Evolutionary conservation across 2,888 invertebrate genomes (phyloP).

Genomic region (Nudaria mundana): DNA sequence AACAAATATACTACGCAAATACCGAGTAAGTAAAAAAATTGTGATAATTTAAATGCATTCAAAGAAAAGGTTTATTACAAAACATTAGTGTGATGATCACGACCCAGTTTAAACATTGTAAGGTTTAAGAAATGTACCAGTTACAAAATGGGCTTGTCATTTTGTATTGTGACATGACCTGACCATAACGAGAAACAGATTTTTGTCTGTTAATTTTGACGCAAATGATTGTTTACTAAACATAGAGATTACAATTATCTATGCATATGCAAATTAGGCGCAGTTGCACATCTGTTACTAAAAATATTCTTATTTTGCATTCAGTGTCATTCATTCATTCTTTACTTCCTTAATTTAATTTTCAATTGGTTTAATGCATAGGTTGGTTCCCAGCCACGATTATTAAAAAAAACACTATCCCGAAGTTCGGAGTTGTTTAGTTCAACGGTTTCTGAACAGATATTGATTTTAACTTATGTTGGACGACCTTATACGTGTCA

Average conservation of each 20-base stretch:
- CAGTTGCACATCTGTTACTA: constrained; percentile 5
- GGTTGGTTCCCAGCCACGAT: too few relatives aligned
- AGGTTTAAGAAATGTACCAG: constrained; percentile 12
- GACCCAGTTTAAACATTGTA: constrained; percentile 25
- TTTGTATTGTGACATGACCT: constrained; percentile 1
- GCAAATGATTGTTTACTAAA: constrained; percentile 35
- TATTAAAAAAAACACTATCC: too few relatives aligned
- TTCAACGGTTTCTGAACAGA: too few relatives aligned
- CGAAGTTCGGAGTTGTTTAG: too few relatives aligned
- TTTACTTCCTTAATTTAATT: too few relatives aligned
- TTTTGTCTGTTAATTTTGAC: constrained; percentile 15
- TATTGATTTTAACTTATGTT: too few relatives aligned
- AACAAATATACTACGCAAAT: constrained; percentile 31
- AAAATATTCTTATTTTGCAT: too few relatives aligned
- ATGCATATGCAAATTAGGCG: constrained; percentile 20
- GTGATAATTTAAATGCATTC: constrained; percentile 15
- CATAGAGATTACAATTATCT: constrained; percentile 12
- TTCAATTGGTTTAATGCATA: too few relatives aligned
- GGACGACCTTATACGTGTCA: too few relatives aligned
- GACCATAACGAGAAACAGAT: background rate
- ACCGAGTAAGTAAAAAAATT: constrained; percentile 19
- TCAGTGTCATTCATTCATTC: too few relatives aligned
- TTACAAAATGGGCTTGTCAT: constrained; percentile 15
- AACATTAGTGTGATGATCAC: constrained; percentile 22
- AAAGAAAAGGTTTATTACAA: constrained; percentile 4